Evolutionary conservation across 2,888 invertebrate species (phyloP), one percentile per base, ranked within the genome.

Genomic region (Julus scanicus): DNA sequence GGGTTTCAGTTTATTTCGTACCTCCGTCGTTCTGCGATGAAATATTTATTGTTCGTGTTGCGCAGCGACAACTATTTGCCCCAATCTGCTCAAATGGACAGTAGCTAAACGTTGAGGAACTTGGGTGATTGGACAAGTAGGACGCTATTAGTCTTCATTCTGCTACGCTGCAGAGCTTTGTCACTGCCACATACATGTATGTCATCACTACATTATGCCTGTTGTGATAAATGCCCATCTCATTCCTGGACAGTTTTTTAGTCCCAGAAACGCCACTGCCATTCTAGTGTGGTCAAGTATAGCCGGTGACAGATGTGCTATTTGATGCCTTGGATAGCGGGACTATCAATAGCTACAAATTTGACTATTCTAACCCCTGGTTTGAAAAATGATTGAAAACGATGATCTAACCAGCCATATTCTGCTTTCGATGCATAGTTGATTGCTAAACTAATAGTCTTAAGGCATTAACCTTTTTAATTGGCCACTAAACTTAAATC

Each of bases 171-270:
- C 80, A 80, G 80, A 80, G 80, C 80, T 80, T 37, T 80, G 80
- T 80, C 80, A 80, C 80, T 80, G 80, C 80, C 80, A 80, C 80
- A 80, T 80, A 29, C 20, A 13, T 80, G 37, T 37, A 80, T 53
- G 53, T 53, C 53, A 53, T 80, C 80, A 80, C 80, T 80, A 37
- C 80, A 80, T 80, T 80, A 80, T 80, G 13, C 80, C 80, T 37
- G 80, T 80, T 80, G 80, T 80, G 80, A 37, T 80, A 37, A 80
- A 37, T 80, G 20, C 37, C 80, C 80, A 80, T 80, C 37, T 80
- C 80, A 80, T 80, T 80, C 80, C 80, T 80, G 80, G 80, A 80
- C 80, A 80, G 29, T 80, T 80, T 63, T 53, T 80, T 80, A 29
- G 80, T 80, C 80, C 80, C 37, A 80, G 71, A 71, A 8, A 29